A percentile compares a stretch with the other conserved stretches of the same genome.
phyloP scores from a whole-genome alignment of 2,888 invertebrate species.

The Meandrusa payeni region DNA sequence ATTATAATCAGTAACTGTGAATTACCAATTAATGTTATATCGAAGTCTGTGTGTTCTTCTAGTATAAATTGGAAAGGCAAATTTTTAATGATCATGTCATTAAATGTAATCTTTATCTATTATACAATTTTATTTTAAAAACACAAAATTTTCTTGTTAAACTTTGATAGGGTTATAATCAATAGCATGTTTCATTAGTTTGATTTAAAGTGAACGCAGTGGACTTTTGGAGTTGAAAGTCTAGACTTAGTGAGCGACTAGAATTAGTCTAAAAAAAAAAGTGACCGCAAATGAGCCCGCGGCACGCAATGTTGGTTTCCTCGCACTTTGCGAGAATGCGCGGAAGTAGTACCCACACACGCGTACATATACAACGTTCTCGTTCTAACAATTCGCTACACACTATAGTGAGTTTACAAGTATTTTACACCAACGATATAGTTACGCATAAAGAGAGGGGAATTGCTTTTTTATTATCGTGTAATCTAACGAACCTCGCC shows the following conservation, averaged over 20 bases:
- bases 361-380: not conserved
- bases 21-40: no score
- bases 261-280: conserved; percentile 5
- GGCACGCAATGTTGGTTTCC: conserved; percentile 3
- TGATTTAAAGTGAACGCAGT: no score
- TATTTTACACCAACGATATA: conserved; percentile 4
- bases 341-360: conserved; percentile 15
- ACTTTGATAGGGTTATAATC: no score
- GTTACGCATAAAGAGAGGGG: not conserved
- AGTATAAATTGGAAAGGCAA: no score
- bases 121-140: no score
- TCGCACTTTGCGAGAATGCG: conserved; percentile 3
- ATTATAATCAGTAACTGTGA: no score
- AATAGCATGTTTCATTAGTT: no score
- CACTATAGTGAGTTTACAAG: not conserved
- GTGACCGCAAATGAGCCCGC: not conserved
- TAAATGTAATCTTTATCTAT: no score
- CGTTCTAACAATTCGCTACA: conserved; percentile 5
- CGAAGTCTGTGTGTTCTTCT: no score
- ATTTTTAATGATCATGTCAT: no score
- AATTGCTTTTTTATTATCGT: conserved; percentile 7
- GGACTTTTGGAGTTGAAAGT: not conserved
- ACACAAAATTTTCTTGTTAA: no score
- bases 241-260: not conserved
- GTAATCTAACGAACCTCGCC: not conserved